phyloP scores from a whole-genome alignment of 1,140 invertebrate genomes.

The Delia radicum region DNA sequence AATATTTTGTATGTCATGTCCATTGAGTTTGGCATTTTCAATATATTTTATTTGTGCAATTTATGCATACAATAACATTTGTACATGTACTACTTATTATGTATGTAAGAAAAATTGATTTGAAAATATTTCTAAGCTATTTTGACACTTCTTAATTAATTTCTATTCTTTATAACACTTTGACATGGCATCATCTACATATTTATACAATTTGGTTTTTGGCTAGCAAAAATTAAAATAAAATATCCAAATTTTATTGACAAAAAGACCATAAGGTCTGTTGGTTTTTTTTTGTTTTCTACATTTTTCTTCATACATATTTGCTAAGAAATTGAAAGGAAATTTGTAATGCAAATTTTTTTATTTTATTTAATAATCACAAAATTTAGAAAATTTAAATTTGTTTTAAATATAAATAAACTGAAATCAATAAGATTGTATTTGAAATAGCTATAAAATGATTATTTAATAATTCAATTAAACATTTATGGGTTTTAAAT shows the following conservation, averaged over 20 bases:
- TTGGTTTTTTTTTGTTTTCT: no score
- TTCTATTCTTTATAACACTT: neutral
- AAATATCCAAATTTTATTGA: neutral
- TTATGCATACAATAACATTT: neutral
- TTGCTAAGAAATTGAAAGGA: neutral
- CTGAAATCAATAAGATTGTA: neutral
- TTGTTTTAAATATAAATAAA: neutral
- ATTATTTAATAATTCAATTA: neutral
- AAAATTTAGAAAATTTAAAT: neutral
- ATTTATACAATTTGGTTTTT: neutral
- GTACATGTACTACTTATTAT: neutral
- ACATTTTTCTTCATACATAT: no score
- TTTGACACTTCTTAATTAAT: slow-evolving; percentile 23
- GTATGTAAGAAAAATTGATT: slow-evolving; percentile 9
- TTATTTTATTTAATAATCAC: neutral
- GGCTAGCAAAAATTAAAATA: neutral
- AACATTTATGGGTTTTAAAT: neutral
- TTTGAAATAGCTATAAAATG: neutral
- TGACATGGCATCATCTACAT: neutral
- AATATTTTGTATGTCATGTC: slow-evolving; percentile 19
- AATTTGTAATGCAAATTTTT: slow-evolving; percentile 4
- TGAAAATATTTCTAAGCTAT: slow-evolving; percentile 17
- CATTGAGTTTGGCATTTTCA: slow-evolving; percentile 9
- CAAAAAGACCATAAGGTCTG: no score
- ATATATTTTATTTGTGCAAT: slow-evolving; percentile 7